A percentile compares a stretch with the other conserved stretches of the same genome.
Evolutionary conservation across 2,888 invertebrate species (phyloP).

Genomic region (Folsomia candida): DNA sequence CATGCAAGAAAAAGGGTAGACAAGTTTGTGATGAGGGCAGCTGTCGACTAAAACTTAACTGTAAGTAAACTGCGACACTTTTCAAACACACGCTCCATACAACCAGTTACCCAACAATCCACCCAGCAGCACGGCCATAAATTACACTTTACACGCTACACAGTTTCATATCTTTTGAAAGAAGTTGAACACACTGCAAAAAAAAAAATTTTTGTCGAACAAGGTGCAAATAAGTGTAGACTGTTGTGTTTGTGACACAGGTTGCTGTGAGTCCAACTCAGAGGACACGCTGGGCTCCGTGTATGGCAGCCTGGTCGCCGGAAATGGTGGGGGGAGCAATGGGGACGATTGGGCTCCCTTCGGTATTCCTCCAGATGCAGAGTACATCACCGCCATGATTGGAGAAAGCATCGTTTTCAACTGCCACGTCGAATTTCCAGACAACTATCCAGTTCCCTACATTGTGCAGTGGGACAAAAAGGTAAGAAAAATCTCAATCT

Average conservation of each 20-base stretch:
- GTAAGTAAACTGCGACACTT: no score
- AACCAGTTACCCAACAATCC: no score
- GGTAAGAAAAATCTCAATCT: conserved; percentile 64
- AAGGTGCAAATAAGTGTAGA: conserved; percentile 15
- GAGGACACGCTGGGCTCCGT: conserved; percentile 48
- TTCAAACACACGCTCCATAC: no score
- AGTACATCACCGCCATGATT: conserved; percentile 94
- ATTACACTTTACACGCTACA: no score
- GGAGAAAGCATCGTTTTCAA: conserved; percentile 97
- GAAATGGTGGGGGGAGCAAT: conserved; percentile 44
- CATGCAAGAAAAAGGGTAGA: no score
- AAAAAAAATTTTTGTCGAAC: background rate
- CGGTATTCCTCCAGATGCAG: conserved; percentile 65
- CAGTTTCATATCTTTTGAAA: no score
- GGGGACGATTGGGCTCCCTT: conserved; percentile 49
- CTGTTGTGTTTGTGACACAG: conserved; percentile 30
- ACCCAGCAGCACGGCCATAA: no score
- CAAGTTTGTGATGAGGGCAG: no score
- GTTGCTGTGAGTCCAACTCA: conserved; percentile 49
- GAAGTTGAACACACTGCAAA: no score
- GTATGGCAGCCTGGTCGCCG: conserved; percentile 48
- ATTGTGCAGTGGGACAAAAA: conserved; percentile 99
- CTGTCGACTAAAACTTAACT: no score
- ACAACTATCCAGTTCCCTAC: conserved; percentile 92
- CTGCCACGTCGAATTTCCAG: conserved; percentile 95